Evolutionary conservation across 2,113 vertebrate genomes (phyloP).

Genomic region (Nyctereutes procyonoides): DNA sequence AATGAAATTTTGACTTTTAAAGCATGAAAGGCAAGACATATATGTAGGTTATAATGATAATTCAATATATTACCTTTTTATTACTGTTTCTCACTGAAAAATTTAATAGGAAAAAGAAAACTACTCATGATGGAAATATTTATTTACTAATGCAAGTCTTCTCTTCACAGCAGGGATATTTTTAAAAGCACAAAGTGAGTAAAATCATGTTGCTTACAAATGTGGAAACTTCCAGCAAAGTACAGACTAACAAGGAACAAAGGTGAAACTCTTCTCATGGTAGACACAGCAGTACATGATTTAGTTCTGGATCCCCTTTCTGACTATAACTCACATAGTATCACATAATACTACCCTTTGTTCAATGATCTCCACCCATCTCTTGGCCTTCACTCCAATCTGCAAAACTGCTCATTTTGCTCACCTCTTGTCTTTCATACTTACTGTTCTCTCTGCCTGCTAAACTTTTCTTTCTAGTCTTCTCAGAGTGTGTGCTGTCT

Average conservation of each 20-base stretch:
- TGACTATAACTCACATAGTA: neutral
- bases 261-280: neutral
- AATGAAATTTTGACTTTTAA: conserved; percentile 1
- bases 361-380: neutral
- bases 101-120: neutral
- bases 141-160: neutral
- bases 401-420: neutral
- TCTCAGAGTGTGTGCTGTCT: neutral
- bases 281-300: neutral
- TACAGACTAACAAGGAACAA: neutral
- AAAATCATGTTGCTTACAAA: neutral
- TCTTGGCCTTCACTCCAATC: neutral
- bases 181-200: neutral
- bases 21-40: neutral
- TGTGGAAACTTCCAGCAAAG: neutral
- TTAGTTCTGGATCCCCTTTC: neutral
- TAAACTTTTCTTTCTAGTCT: neutral
- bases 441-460: neutral
- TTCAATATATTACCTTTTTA: neutral
- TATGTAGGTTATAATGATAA: neutral
- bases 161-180: neutral
- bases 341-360: neutral
- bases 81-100: neutral
- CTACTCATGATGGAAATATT: neutral
- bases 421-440: neutral